Evolutionary conservation across 2,113 vertebrate genomes (phyloP).

Genomic region (Saccopteryx leptura): DNA sequence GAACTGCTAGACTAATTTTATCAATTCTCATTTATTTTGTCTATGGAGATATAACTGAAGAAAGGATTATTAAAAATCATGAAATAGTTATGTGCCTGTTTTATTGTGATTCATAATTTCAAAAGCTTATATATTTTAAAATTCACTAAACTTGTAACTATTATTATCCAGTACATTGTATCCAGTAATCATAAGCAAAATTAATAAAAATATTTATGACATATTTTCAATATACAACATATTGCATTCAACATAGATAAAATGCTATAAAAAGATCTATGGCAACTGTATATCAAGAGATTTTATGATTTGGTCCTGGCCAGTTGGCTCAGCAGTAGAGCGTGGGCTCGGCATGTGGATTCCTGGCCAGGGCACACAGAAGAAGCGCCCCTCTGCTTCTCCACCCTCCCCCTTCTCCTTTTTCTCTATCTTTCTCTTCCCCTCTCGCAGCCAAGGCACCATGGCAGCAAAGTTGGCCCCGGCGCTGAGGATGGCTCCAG

Average conservation of each 20-base stretch:
- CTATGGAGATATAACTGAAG: neutral
- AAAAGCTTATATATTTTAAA: neutral
- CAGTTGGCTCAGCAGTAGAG: too few relatives aligned
- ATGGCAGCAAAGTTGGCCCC: too few relatives aligned
- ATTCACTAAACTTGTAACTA: neutral
- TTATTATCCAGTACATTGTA: neutral
- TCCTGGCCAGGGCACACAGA: too few relatives aligned
- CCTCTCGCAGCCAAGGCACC: too few relatives aligned
- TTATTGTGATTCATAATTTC: neutral
- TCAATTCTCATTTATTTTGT: neutral
- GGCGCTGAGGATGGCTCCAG: too few relatives aligned
- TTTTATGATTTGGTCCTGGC: neutral
- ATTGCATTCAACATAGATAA: neutral
- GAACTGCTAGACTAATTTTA: neutral
- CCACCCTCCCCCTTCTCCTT: too few relatives aligned
- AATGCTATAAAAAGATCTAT: neutral
- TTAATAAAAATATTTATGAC: too few relatives aligned
- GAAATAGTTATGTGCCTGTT: neutral
- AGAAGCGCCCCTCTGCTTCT: too few relatives aligned
- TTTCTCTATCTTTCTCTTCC: too few relatives aligned
- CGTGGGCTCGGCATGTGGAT: too few relatives aligned
- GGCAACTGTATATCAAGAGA: neutral
- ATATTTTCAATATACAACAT: neutral
- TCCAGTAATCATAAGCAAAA: too few relatives aligned
- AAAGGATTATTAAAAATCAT: slow-evolving; percentile 9